These are phyloP conservation scores for Hedychridium roseum DNA, from an alignment of 2,888 invertebrate species.

Conservation along the genomic window DNA sequence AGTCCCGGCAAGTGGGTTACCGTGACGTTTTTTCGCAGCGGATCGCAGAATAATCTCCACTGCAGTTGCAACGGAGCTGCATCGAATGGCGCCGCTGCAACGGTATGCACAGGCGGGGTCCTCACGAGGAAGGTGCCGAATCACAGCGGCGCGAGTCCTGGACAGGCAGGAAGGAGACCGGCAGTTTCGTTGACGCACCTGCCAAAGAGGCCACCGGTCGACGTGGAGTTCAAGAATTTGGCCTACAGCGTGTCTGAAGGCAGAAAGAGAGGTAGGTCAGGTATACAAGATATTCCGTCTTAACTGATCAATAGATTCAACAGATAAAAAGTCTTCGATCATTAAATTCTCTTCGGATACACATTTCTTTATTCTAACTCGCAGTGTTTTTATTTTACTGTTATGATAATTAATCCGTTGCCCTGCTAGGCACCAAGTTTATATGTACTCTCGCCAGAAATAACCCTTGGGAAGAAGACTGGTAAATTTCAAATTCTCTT, in stretches of 20 bases:
- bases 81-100: constrained; percentile 54
- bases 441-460: no score
- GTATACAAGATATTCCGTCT: no score
- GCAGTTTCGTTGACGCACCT: constrained; percentile 81
- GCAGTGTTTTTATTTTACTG: no score
- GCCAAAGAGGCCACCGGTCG: constrained; percentile 87
- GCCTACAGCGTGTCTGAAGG: constrained; percentile 91
- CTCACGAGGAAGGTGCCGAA: constrained; percentile 79
- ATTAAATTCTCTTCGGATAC: no score
- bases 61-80: constrained; percentile 67
- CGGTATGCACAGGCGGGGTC: constrained; percentile 63
- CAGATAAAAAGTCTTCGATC: no score
- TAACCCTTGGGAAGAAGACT: no score
- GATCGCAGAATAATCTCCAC: constrained; percentile 74
- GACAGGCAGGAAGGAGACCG: constrained; percentile 73
- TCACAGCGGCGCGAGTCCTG: constrained; percentile 68
- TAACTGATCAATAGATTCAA: no score
- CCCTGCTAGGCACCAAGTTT: no score
- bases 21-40: constrained; percentile 62
- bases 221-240: constrained; percentile 87
- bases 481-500: no score
- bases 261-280: constrained; percentile 70
- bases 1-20: neutral
- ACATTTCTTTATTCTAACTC: no score
- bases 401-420: no score